Conservation (phyloP, 2,888 invertebrate species). For the Leptura quadrifasciata region DNA sequence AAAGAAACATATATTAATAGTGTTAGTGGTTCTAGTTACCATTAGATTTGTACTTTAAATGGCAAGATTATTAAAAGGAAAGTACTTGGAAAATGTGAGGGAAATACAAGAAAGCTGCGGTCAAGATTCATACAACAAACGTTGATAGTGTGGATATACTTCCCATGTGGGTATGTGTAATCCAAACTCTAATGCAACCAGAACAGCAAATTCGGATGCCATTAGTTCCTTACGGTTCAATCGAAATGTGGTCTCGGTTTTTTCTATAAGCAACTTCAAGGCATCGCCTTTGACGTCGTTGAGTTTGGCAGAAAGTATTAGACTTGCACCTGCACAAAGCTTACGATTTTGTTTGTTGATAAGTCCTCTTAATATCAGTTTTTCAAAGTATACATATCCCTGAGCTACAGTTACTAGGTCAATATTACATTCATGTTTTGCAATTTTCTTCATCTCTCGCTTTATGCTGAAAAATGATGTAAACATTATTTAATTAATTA, state of each 20-base stretch:
- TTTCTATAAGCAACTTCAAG: constrained; percentile 92
- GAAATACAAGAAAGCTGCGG: constrained; percentile 61
- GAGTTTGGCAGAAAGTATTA: constrained; percentile 95
- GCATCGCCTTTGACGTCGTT: constrained; percentile 96
- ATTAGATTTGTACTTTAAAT: constrained; percentile 40
- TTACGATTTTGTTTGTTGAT: constrained; percentile 97
- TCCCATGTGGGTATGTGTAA: constrained; percentile 94
- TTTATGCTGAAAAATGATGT: constrained; percentile 83
- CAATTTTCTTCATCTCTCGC: constrained; percentile 95
- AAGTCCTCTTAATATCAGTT: constrained; percentile 91
- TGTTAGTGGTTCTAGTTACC: not conserved
- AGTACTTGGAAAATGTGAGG: constrained; percentile 35
- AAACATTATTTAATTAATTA: not conserved
- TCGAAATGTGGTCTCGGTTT: constrained; percentile 93
- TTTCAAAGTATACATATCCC: constrained; percentile 99
- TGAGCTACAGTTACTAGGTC: constrained; percentile 96
- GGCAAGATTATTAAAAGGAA: constrained; percentile 43
- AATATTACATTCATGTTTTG: constrained; percentile 86
- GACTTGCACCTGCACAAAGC: constrained; percentile 95
- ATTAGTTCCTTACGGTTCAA: constrained; percentile 93
- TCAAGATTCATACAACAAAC: constrained; percentile 94
- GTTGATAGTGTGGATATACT: constrained; percentile 95
- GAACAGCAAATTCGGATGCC: constrained; percentile 94
- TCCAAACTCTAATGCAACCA: constrained; percentile 95
- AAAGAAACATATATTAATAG: no score